Base-by-base conservation (phyloP, 2,113 vertebrate genomes). In the Amphiprion ocellaris region DNA sequence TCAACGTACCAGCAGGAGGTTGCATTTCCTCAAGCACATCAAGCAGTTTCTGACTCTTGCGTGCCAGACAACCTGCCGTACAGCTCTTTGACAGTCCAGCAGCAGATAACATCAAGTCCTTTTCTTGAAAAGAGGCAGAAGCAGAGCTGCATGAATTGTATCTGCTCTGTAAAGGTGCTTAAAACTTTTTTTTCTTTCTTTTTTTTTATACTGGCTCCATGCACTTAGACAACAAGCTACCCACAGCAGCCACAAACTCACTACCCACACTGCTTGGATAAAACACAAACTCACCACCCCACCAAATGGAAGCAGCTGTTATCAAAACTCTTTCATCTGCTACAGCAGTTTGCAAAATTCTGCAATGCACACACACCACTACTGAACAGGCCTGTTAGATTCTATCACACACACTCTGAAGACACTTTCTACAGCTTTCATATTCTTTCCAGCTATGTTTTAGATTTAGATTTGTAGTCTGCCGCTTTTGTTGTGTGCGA, bases 301-400 rank as follows among this genome's bases (percentile, higher is more conserved):
- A 84, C 41, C 87, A 87, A 87, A 89, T 83, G 82, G 84, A 88
- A 83, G 87, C 87, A 92, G 82, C 90, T 92, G 90, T 75, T 86
- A 90, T 84, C 77, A 66, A 86, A 89, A 81, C 33, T 86, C 90
- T 88, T 87, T 90, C 88, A 90, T 84, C 88, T 83, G 74, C 69
- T 77, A 53, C 85, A 82, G 61, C 58, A 75, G 76, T 82, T 77
- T 65, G 41, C 46, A 77, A 69, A 81, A 77, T 58, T 73, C 52
- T 56, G 23, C 47, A 53, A 81, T 46, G 55, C 67, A 49, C 68
- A 59, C 54, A 77, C 80, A 66, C 56, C 21, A 63, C 74, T 23
- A 70, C 61, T 58, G 58, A 81, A 77, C 19, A 23, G 52, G 47
- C n/a, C 68, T 68, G 76, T 77, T 84, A 15, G 26, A 47, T 81